Evolutionary conservation across 2,888 invertebrate species (phyloP), one percentile per base, ranked within the genome.

Genomic region (Oxytorus armatus): DNA sequence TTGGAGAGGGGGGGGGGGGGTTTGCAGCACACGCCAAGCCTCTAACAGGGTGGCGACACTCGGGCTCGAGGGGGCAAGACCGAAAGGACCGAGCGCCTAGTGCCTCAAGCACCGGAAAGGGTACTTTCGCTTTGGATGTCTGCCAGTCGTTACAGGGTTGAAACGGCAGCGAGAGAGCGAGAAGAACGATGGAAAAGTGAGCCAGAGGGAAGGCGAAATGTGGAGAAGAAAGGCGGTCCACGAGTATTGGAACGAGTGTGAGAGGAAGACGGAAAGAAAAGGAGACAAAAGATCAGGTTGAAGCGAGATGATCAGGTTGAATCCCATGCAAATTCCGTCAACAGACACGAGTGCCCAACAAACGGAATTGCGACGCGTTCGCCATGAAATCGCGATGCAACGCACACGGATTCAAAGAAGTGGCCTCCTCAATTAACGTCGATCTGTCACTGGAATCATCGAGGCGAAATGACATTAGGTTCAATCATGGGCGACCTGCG

Each of bases 391-490:
- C 8, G 25, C 14, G 23, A 55, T n/a, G 7, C 21, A 44, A 11
- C 21, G 14, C 25, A 16, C 25, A 59, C 11, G 21, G 18, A 73
- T 76, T 77, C 33, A 49, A 53, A 80, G 66, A 73, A 63, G 85
- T 85, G 85, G 84, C 82, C 84, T 86, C 88, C 88, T 0, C 87
- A 86, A 88, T 90, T 89, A 89, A 86, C 86, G 85, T 86, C 86
- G 87, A 90, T 90, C 89, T 89, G 89, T 90, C 89, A 89, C 86
- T 84, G 25, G 83, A 85, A 87, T 88, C 88, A 86, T 74, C 76
- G 74, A 39, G 55, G 59, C 36, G 33, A 57, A 74, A 74, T 49
- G 51, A 29, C 59, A 49, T 65, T 42, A 65, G 7, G 53, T 53
- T 33, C 16, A 44, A 39, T 49, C 33, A 42, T 23, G 29, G 14